Conservation (phyloP, 2,113 vertebrate species). For the Mobula hypostoma region DNA sequence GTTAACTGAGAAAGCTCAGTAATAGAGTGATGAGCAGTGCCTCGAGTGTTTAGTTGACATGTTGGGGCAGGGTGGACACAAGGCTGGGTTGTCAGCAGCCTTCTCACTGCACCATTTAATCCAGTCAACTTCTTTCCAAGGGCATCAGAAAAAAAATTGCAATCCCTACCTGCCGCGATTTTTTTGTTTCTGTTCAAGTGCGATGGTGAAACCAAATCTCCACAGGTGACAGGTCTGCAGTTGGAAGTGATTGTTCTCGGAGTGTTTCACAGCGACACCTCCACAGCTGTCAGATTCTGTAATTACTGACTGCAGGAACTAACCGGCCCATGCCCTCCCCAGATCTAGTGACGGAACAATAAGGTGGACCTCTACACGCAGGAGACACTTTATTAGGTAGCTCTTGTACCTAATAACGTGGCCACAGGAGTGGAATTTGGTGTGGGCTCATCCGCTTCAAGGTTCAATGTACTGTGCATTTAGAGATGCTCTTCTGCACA, state of each 20-base stretch:
- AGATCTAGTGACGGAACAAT: background rate
- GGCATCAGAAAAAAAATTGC: background rate
- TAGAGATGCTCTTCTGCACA: too few relatives aligned
- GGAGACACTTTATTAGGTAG: too few relatives aligned
- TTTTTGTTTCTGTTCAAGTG: background rate
- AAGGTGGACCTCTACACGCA: too few relatives aligned
- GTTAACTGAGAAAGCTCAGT: too few relatives aligned
- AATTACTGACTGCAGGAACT: background rate
- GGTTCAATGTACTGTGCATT: too few relatives aligned
- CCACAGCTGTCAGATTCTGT: slow-evolving; percentile 13
- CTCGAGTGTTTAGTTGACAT: too few relatives aligned
- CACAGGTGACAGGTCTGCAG: background rate
- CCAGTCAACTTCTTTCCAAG: background rate
- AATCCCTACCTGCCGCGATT: background rate
- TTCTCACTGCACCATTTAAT: background rate
- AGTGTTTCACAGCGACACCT: background rate
- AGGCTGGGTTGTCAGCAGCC: too few relatives aligned
- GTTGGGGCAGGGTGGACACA: too few relatives aligned
- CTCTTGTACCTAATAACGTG: too few relatives aligned
- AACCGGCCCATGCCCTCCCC: background rate
- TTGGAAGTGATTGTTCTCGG: slow-evolving; percentile 17
- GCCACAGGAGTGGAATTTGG: too few relatives aligned
- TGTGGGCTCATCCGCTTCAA: too few relatives aligned
- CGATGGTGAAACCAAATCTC: background rate
- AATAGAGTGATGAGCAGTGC: too few relatives aligned